Evolutionary conservation across 2,888 invertebrate species (phyloP).

Genomic region (Phalera bucephala): DNA sequence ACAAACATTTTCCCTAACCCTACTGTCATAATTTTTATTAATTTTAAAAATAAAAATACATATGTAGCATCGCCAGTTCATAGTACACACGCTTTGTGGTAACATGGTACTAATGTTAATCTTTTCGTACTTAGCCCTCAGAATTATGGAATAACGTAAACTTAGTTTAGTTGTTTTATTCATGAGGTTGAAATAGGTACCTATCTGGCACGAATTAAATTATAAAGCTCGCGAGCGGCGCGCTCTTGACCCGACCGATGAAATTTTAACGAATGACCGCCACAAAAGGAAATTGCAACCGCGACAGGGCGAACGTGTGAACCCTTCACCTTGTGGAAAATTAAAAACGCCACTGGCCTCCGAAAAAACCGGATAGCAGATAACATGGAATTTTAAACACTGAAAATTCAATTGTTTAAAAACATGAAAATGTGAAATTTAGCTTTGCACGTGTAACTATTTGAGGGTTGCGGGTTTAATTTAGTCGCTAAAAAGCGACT

Average conservation of each 20-base stretch:
- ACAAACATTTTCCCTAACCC: too few species aligned
- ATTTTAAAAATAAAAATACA: too few species aligned
- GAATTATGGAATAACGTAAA: constrained; percentile 48
- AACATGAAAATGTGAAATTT: too few species aligned
- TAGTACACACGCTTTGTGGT: too few species aligned
- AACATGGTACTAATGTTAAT: too few species aligned
- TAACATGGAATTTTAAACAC: constrained; percentile 28
- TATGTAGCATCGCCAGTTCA: too few species aligned
- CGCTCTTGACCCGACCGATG: constrained; percentile 52
- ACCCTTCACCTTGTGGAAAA: constrained; percentile 51
- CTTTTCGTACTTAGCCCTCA: constrained; percentile 24
- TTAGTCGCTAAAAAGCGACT: too few species aligned
- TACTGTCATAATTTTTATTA: too few species aligned
- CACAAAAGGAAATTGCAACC: constrained; percentile 66
- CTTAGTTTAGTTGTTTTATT: constrained; percentile 55
- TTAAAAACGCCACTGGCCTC: constrained; percentile 38
- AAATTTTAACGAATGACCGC: constrained; percentile 68
- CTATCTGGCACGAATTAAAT: constrained; percentile 56
- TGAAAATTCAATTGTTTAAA: too few species aligned
- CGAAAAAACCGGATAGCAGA: constrained; percentile 30
- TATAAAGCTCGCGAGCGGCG: constrained; percentile 43
- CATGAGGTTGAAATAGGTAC: constrained; percentile 51
- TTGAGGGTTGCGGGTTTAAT: too few species aligned
- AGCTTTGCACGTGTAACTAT: too few species aligned
- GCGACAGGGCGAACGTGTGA: constrained; percentile 46